These are phyloP conservation scores for Periophthalmodon schlosseri DNA, from an alignment of 2,113 vertebrate genomes.

Conservation along the genomic window DNA sequence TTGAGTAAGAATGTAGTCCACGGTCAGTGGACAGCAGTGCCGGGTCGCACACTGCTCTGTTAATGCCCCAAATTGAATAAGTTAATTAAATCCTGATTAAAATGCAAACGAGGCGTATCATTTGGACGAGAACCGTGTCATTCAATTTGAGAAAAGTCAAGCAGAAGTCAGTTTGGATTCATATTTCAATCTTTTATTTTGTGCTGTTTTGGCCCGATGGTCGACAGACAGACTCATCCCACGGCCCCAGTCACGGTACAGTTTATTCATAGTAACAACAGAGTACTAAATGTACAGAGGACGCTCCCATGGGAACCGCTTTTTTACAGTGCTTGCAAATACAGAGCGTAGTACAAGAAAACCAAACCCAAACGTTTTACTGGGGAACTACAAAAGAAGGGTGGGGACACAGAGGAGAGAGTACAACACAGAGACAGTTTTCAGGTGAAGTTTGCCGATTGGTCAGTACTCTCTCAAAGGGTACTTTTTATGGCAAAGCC, in stretches of 20 bases:
- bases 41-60: background rate
- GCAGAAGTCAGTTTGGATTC: constrained; percentile 18
- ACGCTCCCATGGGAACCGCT: constrained; percentile 83
- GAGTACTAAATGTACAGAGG: constrained; percentile 92
- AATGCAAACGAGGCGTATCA: constrained; percentile 13
- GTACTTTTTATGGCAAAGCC: too few species aligned
- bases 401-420: constrained; percentile 77
- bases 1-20: background rate
- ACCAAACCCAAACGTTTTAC: constrained; percentile 80
- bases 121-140: constrained; percentile 14
- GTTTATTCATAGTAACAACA: constrained; percentile 92
- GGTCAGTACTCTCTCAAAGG: too few species aligned
- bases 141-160: constrained; percentile 25
- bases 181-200: constrained; percentile 51
- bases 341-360: constrained; percentile 89
- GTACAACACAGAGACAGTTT: constrained; percentile 63
- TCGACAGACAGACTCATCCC: constrained; percentile 28
- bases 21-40: background rate
- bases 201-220: constrained; percentile 36
- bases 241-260: constrained; percentile 74
- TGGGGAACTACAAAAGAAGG: constrained; percentile 74
- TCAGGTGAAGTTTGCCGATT: background rate
- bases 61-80: constrained; percentile 13
- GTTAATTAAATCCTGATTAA: constrained; percentile 29
- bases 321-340: constrained; percentile 89